These are phyloP conservation scores for Ifrita kowaldi DNA, from an alignment of 2,113 vertebrate species.

Conservation along the genomic window DNA sequence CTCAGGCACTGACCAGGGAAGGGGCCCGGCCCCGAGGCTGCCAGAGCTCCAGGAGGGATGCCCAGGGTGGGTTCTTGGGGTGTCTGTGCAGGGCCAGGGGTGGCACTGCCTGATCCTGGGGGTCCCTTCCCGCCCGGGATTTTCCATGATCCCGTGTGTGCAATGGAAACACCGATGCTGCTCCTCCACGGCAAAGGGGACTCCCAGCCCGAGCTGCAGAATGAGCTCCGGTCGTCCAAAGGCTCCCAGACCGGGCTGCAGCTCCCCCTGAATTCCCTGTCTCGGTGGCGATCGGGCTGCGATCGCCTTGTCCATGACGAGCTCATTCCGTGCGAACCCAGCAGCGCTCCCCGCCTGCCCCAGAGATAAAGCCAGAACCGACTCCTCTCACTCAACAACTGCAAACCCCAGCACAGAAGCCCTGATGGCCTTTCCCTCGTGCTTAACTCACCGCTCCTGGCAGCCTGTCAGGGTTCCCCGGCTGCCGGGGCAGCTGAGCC, in stretches of 20 bases:
- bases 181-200: rapidly evolving
- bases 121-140: too few species aligned
- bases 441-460: not conserved
- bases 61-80: not conserved
- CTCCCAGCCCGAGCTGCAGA: not conserved
- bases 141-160: not conserved
- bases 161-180: rapidly evolving
- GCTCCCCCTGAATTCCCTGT: not conserved
- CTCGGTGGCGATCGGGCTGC: not conserved
- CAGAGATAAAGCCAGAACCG: rapidly evolving
- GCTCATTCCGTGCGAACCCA: rapidly evolving
- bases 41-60: not conserved
- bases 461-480: not conserved
- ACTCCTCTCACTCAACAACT: rapidly evolving
- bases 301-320: rapidly evolving
- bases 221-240: not conserved
- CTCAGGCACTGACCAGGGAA: not conserved
- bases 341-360: rapidly evolving
- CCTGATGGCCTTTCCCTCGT: not conserved
- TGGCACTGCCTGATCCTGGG: not conserved
- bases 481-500: not conserved
- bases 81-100: not conserved
- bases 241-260: not conserved
- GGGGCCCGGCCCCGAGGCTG: not conserved
- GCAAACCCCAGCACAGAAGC: rapidly evolving